Base-by-base conservation (phyloP, 2,797 vertebrate species). In the Fringilla coelebs region DNA sequence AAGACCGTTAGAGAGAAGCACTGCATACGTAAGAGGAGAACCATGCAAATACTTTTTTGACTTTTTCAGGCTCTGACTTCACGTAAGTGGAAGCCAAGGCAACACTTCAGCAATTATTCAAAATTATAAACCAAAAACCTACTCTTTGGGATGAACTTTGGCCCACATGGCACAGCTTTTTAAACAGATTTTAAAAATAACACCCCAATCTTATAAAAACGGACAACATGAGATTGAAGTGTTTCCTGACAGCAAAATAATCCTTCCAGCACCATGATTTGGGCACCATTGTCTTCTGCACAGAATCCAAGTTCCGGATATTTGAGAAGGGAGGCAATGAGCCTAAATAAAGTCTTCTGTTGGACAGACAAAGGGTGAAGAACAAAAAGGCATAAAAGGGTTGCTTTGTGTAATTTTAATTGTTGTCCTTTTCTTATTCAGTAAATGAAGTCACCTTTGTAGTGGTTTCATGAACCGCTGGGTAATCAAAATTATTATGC, bases 391-490 rank as follows among this genome's bases (percentile, higher is more conserved):
- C 91, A 96, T 97, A 96, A 98, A 98, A 96, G 98, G 94, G 88
- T 82, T 61, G 96, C 97, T 98, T 97, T 98, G 97, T 97, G 75
- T 91, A 92, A 97, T 94, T 98, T 96, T 97, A 97, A 98, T 97
- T 98, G 97, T 98, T 96, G 96, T 96, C 93, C 97, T 96, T 92
- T 92, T 93, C 96, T 95, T 94, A 98, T 97, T 98, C 97, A 98
- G 97, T 98, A 98, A 98, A 98, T 98, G 98, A 98, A 98, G 98
- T 99, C 98, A 98, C 98, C 98, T 97, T 98, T 98, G 98, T 98
- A 96, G 97, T 97, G 97, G 98, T 98, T 98, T 98, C 98, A 98
- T 98, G 98, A 98, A 98, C 97, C 97, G 97, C 98, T 98, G 98
- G 97, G 97, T 98, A 98, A 98, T 98, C 98, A 98, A 98, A 98